A percentile compares a stretch with the other conserved stretches of the same genome.
Evolutionary conservation across 2,113 vertebrate genomes (phyloP).

Genomic region (Irena cyanogastra): DNA sequence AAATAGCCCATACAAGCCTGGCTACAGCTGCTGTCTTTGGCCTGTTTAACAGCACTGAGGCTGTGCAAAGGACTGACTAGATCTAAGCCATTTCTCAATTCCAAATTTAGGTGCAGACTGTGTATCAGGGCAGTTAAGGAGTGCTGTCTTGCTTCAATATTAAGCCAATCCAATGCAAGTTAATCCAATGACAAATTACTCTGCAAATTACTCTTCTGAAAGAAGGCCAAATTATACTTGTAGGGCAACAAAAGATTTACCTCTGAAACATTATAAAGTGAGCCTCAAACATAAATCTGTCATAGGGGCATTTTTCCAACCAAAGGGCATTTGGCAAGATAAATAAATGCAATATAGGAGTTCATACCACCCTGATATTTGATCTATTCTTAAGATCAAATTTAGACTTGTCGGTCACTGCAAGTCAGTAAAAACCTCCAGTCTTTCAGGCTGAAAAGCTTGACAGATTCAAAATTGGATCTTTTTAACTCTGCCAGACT

Average conservation of each 20-base stretch:
- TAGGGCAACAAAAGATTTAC: not conserved
- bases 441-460: not conserved
- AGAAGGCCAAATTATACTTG: not conserved
- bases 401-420: not conserved
- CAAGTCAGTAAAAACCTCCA: not conserved
- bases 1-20: not conserved
- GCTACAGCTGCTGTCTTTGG: not conserved
- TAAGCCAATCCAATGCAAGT: not conserved
- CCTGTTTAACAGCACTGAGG: not conserved
- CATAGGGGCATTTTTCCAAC: not conserved
- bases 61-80: not conserved
- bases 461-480: not conserved
- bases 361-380: not conserved
- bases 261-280: not conserved
- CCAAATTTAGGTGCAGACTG: not conserved
- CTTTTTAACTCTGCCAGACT: not conserved
- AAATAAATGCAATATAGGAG: not conserved
- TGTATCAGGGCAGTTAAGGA: not conserved
- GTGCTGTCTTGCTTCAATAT: not conserved
- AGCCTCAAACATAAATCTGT: not conserved
- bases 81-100: not conserved
- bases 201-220: not conserved
- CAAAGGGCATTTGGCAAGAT: not conserved
- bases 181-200: not conserved
- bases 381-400: not conserved